Evolutionary conservation across 30 jellyfish, hydroid and myxozoan genomes (phyloP).

Genomic region (Aurelia coerulea): DNA sequence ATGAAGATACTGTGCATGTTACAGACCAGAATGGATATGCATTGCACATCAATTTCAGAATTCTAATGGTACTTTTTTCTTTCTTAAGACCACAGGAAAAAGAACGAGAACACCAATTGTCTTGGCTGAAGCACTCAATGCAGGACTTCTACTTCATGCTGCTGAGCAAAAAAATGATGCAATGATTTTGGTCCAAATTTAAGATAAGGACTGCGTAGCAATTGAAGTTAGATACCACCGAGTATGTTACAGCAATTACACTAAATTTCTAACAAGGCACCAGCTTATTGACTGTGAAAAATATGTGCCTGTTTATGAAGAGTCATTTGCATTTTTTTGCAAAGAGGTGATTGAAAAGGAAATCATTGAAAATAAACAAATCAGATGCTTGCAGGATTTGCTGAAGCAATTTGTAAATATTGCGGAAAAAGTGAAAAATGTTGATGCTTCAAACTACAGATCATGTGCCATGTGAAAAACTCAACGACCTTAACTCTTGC

Average conservation of each 20-base stretch:
- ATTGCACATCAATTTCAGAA: no score
- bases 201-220: no score
- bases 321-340: no score
- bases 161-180: slow-evolving; percentile 41
- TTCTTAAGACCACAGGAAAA: slow-evolving; percentile 19
- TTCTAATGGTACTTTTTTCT: no score
- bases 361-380: background rate
- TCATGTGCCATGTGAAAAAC: background rate
- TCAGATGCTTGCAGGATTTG: background rate
- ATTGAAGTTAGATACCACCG: slow-evolving; percentile 52
- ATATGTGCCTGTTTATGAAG: no score
- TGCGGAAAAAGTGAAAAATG: slow-evolving; percentile 21
- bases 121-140: slow-evolving; percentile 40
- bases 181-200: no score
- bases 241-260: slow-evolving; percentile 29
- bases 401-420: slow-evolving; percentile 5
- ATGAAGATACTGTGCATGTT: no score
- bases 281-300: no score
- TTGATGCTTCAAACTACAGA: slow-evolving; percentile 27
- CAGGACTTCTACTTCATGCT: slow-evolving; percentile 40
- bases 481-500: no score
- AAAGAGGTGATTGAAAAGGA: slow-evolving; percentile 11
- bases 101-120: slow-evolving; percentile 28
- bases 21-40: no score
- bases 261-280: no score